Evolutionary conservation across 2,113 vertebrate genomes (phyloP).

Genomic region (Fregata magnificens): DNA sequence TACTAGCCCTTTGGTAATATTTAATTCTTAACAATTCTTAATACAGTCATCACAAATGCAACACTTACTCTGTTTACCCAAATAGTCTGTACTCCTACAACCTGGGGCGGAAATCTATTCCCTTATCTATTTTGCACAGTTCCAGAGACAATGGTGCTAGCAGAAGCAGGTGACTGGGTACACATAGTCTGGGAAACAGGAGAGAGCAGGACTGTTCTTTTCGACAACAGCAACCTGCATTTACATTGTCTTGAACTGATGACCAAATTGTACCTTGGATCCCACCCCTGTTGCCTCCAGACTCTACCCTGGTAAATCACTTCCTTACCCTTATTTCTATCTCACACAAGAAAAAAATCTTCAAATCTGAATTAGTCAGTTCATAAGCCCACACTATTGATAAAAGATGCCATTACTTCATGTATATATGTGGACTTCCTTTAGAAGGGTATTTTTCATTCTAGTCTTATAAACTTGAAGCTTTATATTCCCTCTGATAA

Average conservation of each 20-base stretch:
- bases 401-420: not conserved
- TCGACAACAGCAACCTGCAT: not conserved
- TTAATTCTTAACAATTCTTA: not conserved
- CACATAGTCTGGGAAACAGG: not conserved
- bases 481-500: not conserved
- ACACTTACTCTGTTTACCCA: not conserved
- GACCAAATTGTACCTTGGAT: not conserved
- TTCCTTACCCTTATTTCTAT: not conserved
- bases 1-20: not conserved
- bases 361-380: not conserved
- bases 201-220: not conserved
- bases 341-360: not conserved
- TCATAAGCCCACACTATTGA: not conserved
- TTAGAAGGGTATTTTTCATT: not conserved
- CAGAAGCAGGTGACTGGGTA: not conserved
- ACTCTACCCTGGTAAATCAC: not conserved
- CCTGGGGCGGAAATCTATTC: not conserved
- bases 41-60: not conserved
- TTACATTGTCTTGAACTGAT: not conserved
- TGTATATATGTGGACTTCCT: not conserved
- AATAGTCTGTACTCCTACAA: not conserved
- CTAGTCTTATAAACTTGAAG: not conserved
- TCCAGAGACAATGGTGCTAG: not conserved
- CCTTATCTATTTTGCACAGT: not conserved
- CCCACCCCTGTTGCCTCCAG: not conserved